phyloP scores from a whole-genome alignment of 2,888 invertebrate genomes.

The Uloborus plumipes region DNA sequence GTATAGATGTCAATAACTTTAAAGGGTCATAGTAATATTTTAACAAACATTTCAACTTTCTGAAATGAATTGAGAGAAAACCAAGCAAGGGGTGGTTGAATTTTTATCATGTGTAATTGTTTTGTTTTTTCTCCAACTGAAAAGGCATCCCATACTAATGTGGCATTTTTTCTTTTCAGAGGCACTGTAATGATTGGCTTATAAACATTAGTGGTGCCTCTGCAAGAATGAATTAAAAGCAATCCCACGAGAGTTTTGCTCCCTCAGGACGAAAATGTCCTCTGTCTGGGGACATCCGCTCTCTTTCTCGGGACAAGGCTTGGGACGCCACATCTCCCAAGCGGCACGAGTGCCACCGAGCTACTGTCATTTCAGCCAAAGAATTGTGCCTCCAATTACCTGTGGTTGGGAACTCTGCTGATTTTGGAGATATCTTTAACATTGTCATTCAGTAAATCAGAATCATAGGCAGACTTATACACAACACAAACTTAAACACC shows the following conservation, averaged over 20 bases:
- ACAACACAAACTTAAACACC: no score
- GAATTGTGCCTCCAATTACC: conserved; percentile 34
- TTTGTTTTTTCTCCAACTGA: conserved; percentile 11
- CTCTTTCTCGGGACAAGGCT: conserved; percentile 11
- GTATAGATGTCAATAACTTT: no score
- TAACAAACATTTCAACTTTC: no score
- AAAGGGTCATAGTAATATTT: no score
- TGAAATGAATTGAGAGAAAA: no score
- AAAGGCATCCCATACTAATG: conserved; percentile 22
- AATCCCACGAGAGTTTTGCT: conserved; percentile 43
- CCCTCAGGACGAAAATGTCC: conserved; percentile 9
- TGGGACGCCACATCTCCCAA: background rate
- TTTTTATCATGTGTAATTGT: conserved; percentile 12
- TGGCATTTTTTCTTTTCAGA: conserved; percentile 65
- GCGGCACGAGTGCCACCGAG: background rate
- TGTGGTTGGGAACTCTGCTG: conserved; percentile 52
- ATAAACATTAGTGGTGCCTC: conserved; percentile 65
- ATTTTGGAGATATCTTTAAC: conserved; percentile 1
- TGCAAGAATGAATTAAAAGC: conserved; percentile 53
- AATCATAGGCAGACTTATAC: no score
- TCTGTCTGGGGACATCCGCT: conserved; percentile 23
- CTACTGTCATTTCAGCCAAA: conserved; percentile 46
- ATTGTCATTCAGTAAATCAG: no score
- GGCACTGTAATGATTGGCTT: conserved; percentile 65
- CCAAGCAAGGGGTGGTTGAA: conserved; percentile 44